Base-by-base conservation (phyloP, 2,113 vertebrate species). In the Martes martes region DNA sequence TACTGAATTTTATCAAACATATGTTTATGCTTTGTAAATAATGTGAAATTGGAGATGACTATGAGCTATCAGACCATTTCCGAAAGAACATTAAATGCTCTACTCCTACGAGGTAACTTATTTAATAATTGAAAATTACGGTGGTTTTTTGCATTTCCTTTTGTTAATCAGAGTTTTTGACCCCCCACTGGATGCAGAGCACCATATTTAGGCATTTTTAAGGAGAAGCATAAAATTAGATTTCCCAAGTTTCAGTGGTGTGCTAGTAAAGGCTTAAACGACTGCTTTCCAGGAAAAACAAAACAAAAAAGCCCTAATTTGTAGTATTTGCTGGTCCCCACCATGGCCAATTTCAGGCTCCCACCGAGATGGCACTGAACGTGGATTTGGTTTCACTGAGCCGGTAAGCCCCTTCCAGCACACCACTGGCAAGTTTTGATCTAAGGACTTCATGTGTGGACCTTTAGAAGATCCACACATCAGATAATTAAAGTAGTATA, bases 161-260 rank as follows among this genome's bases (percentile, higher is more conserved):
- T 96, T 63, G 45, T 94, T 95, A 85, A 67, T 69, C 18, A 73
- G 80, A 92, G 26, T 90, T 94, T 94, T 96, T 74, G 36, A 87
- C 21, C 14, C 63, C 28, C 18, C 91, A 23, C 39, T 85, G 65
- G 89, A n/a, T 96, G 9, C 52, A 96, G 45, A 95, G 89, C 76
- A 93, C 65, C 81, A 42, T 78, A 80, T 36, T 76, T 95, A 78
- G 65, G 11, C 9, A 16, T 88, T 92, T 93, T 94, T 89, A 65
- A 89, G 47, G 55, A 89, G 92, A 94, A 95, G 55, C n/a, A 81
- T 87, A 92, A 90, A 95, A 81, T 94, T 61, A 73, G 31, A 63
- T 86, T 57, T 79, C 52, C n/a, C 21, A 76, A 14, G 33, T 81
- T 95, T 31, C 76, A 61, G 52, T 74, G 59, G 50, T 94, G 11